Percentiles rank a stretch among this genome's conserved stretches.
phyloP scores from a whole-genome alignment of 53 echinoderm and acorn worm species.

The Zoroaster sp. region DNA sequence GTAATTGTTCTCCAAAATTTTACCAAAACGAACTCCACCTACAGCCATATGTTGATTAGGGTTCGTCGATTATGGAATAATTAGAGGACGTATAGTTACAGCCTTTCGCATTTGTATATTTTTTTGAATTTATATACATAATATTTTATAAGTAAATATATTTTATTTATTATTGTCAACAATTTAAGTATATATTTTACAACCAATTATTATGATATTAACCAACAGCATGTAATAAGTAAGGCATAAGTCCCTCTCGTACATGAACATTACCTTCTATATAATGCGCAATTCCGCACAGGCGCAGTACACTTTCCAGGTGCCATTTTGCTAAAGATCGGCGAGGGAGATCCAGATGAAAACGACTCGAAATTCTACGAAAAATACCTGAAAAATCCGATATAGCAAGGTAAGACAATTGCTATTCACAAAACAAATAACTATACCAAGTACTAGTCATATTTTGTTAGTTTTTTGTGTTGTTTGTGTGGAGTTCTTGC shows the following conservation, averaged over 20 bases:
- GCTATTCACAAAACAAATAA: background rate
- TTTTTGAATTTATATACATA: background rate
- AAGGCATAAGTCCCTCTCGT: background rate
- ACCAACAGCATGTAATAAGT: background rate
- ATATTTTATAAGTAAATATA: background rate
- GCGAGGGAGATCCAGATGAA: background rate
- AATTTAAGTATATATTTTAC: background rate
- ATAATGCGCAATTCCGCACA: conserved; percentile 70
- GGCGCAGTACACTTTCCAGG: conserved; percentile 96
- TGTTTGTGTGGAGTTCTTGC: conserved; percentile 1
- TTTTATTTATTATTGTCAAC: background rate
- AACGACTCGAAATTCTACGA: conserved; percentile 30
- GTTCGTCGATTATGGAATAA: conserved; percentile 43
- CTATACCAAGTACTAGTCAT: conserved; percentile 37
- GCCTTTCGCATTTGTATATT: background rate
- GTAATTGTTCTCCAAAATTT: background rate
- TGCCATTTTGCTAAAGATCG: conserved; percentile 94
- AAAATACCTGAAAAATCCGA: conserved; percentile 12
- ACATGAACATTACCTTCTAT: background rate
- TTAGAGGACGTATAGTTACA: background rate
- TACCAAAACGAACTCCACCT: conserved; percentile 51
- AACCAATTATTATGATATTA: too few species aligned
- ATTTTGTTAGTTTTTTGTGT: background rate
- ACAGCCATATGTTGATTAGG: conserved; percentile 55
- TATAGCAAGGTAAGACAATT: background rate